Evolutionary conservation across 2,797 vertebrate species (phyloP).

Genomic region (Anabas testudineus): DNA sequence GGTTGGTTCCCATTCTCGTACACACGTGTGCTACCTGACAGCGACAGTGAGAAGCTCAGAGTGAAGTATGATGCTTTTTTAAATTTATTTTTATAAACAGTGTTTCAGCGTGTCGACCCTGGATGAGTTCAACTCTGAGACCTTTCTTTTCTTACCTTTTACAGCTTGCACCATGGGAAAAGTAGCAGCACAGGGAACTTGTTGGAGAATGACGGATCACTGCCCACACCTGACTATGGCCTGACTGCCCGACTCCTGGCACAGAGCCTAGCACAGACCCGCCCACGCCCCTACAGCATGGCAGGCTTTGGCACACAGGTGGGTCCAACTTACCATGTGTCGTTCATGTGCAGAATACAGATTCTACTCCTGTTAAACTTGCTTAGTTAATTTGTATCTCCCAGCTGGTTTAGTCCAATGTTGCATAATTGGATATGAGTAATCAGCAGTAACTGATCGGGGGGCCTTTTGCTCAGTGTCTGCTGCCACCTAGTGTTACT

Average conservation of each 20-base stretch:
- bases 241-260: slow-evolving; percentile 91
- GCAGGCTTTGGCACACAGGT: slow-evolving; percentile 96
- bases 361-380: slow-evolving; percentile 31
- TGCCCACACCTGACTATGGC: slow-evolving; percentile 94
- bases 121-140: slow-evolving; percentile 33
- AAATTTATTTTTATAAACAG: not conserved
- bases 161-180: slow-evolving; percentile 94
- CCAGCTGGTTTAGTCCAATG: slow-evolving; percentile 38
- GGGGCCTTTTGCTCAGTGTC: not conserved
- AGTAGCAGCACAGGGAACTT: slow-evolving; percentile 99
- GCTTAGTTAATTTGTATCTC: slow-evolving; percentile 40
- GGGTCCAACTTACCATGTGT: slow-evolving; percentile 45
- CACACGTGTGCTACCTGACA: slow-evolving; percentile 92
- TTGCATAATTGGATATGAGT: slow-evolving; percentile 65
- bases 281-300: slow-evolving; percentile 97
- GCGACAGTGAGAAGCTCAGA: slow-evolving; percentile 88
- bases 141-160: slow-evolving; percentile 26
- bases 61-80: slow-evolving; percentile 86
- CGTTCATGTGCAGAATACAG: slow-evolving; percentile 15
- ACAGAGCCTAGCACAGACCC: slow-evolving; percentile 89
- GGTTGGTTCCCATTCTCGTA: slow-evolving; percentile 99
- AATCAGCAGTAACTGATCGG: slow-evolving; percentile 50
- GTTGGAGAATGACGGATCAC: slow-evolving; percentile 92
- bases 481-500: slow-evolving; percentile 76
- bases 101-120: not conserved